These are phyloP conservation scores for Hyphantria cunea DNA, from an alignment of 1,140 invertebrate genomes.

Conservation along the genomic window DNA sequence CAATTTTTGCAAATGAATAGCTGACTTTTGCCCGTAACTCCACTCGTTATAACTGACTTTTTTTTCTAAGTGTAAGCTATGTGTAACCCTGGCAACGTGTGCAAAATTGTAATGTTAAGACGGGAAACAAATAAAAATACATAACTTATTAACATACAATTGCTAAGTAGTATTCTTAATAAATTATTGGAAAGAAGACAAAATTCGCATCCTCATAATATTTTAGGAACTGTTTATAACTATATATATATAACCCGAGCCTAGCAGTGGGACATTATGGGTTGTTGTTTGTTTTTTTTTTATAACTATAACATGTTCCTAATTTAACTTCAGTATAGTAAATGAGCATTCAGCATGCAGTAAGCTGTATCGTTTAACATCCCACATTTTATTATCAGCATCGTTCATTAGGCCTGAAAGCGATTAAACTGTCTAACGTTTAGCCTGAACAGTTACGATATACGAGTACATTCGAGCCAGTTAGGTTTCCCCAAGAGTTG, in stretches of 20 bases:
- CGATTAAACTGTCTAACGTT: constrained; percentile 45
- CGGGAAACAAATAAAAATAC: too few species aligned
- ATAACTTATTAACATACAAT: too few species aligned
- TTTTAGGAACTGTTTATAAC: background rate
- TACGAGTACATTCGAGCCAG: constrained; percentile 8
- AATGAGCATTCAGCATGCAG: constrained; percentile 34
- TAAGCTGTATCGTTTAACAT: constrained; percentile 43
- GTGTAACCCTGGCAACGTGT: too few species aligned
- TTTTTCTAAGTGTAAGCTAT: too few species aligned
- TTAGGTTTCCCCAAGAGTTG: constrained; percentile 35
- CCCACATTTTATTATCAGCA: constrained; percentile 42
- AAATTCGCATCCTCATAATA: background rate
- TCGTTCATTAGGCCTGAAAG: constrained; percentile 59
- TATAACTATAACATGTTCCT: constrained; percentile 30
- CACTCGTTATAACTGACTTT: too few species aligned
- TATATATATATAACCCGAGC: too few species aligned
- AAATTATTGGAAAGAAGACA: background rate
- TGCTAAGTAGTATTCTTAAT: too few species aligned
- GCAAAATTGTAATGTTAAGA: too few species aligned
- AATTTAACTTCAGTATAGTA: constrained; percentile 44
- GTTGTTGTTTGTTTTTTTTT: too few species aligned
- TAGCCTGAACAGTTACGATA: constrained; percentile 37
- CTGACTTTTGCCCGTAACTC: too few species aligned
- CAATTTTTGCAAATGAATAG: too few species aligned
- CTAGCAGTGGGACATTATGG: too few species aligned